Conservation (phyloP, 2,797 vertebrate species). For the Emys orbicularis region DNA sequence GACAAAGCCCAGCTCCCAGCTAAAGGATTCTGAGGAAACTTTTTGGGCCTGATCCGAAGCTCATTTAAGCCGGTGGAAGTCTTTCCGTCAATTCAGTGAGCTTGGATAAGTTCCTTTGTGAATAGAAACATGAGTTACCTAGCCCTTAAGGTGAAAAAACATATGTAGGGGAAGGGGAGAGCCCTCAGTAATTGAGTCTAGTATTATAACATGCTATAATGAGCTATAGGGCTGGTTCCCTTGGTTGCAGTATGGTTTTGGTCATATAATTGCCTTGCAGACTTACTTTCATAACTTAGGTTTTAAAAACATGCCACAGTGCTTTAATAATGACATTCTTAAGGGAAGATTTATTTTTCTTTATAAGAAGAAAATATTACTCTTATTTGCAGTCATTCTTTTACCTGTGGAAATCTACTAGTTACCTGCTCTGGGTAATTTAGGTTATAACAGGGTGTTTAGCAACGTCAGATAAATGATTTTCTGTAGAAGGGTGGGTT, state of each 20-base stretch:
- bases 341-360: conserved; percentile 42
- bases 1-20: not conserved
- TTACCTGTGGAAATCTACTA: conserved; percentile 71
- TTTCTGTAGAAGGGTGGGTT: conserved; percentile 25
- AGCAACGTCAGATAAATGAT: not conserved
- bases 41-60: not conserved
- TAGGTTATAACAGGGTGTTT: conserved; percentile 57
- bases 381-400: conserved; percentile 50
- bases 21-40: not conserved
- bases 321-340: conserved; percentile 66
- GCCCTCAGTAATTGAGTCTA: conserved; percentile 55
- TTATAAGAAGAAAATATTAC: conserved; percentile 52
- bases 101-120: not conserved
- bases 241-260: conserved; percentile 42
- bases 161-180: conserved; percentile 1
- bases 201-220: conserved; percentile 62
- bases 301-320: conserved; percentile 61
- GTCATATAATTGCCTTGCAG: conserved; percentile 62
- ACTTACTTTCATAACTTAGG: conserved; percentile 55
- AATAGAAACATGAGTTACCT: not conserved
- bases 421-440: conserved; percentile 68
- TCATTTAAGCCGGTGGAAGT: not conserved
- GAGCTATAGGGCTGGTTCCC: conserved; percentile 74
- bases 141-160: conserved; percentile 18
- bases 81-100: not conserved